Evolutionary conservation across 2,797 vertebrate species (phyloP).

Genomic region (Onychomys arenicola): DNA sequence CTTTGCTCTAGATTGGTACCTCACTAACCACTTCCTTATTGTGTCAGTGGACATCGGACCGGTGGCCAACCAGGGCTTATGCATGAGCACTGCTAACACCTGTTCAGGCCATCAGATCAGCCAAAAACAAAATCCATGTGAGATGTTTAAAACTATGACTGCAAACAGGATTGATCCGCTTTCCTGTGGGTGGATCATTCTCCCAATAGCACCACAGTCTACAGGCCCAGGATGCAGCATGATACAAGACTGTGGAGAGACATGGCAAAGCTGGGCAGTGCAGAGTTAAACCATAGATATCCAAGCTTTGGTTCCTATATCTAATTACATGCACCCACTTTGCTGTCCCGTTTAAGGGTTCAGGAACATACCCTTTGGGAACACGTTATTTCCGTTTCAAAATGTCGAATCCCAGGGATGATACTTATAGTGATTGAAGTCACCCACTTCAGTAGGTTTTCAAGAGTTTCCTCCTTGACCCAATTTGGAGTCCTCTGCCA

Average conservation of each 20-base stretch:
- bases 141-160: neutral
- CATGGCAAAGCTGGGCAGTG: too few species aligned
- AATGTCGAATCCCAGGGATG: neutral
- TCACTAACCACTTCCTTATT: neutral
- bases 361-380: neutral
- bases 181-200: neutral
- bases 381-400: slow-evolving; percentile 40
- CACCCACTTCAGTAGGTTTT: slow-evolving; percentile 37
- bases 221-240: neutral
- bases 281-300: neutral
- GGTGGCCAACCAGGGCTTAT: neutral
- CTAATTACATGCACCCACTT: neutral
- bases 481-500: slow-evolving; percentile 59
- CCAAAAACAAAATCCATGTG: neutral
- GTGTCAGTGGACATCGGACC: neutral
- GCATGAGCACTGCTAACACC: neutral
- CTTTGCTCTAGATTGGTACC: neutral
- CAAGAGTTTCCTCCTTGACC: slow-evolving; percentile 74
- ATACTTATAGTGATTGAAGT: neutral
- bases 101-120: neutral
- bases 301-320: neutral
- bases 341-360: neutral
- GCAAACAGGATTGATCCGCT: neutral
- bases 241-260: neutral
- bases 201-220: neutral